Conservation (phyloP, 2,113 vertebrate species). For the Pachypanchax playfairii region DNA sequence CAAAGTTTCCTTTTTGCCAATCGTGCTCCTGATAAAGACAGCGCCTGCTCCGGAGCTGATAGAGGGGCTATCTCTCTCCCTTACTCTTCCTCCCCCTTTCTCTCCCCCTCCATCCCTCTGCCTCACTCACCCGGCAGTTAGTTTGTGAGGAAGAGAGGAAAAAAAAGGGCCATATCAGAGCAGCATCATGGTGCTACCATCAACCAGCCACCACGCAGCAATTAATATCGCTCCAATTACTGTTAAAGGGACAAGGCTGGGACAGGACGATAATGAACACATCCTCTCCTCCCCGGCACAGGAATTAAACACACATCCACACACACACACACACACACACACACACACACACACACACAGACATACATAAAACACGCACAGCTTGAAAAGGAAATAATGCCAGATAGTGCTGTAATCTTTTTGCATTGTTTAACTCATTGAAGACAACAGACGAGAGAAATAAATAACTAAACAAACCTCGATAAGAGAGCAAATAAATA, state of each 20-base stretch:
- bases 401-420: conserved; percentile 73
- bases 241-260: conserved; percentile 85
- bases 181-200: conserved; percentile 85
- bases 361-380: conserved; percentile 62
- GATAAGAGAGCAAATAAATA: conserved; percentile 76
- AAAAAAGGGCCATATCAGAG: conserved; percentile 69
- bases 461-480: conserved; percentile 71
- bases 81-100: conserved; percentile 40
- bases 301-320: conserved; percentile 66
- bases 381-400: conserved; percentile 72
- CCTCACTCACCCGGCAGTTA: conserved; percentile 81
- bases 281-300: conserved; percentile 77
- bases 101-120: conserved; percentile 29
- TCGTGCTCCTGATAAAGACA: conserved; percentile 91
- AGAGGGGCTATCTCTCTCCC: conserved; percentile 84
- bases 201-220: conserved; percentile 84
- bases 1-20: conserved; percentile 91
- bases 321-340: conserved; percentile 66
- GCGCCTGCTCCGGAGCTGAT: conserved; percentile 90
- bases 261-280: conserved; percentile 85
- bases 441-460: conserved; percentile 71
- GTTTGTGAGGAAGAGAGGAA: conserved; percentile 75
- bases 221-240: conserved; percentile 91
- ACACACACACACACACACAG: conserved; percentile 21
- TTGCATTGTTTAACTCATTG: conserved; percentile 77